phyloP scores from a whole-genome alignment of 2,797 vertebrate species.

The Rhyacichthys aspro region DNA sequence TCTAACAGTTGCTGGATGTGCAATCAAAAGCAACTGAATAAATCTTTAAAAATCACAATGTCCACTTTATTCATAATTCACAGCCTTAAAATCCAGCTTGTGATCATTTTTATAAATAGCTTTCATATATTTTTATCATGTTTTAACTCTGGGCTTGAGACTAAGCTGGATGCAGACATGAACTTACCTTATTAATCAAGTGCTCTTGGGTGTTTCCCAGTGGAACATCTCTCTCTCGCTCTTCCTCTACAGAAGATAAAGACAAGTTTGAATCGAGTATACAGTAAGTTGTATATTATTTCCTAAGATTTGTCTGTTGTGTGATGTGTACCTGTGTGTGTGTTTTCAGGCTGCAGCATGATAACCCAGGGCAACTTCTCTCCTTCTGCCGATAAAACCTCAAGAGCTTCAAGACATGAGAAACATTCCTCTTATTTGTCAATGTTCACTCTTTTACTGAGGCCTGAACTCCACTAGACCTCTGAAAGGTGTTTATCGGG shows the following conservation, averaged over 20 bases:
- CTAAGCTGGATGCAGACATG: not conserved
- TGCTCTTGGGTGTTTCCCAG: not conserved
- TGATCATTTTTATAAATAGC: no score
- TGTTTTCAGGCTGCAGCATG: constrained; percentile 54
- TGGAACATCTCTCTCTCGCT: not conserved
- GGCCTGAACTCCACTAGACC: no score
- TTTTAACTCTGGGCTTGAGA: not conserved
- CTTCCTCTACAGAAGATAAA: not conserved
- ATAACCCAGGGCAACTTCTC: constrained; percentile 63
- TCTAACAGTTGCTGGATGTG: constrained; percentile 16
- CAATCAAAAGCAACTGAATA: not conserved
- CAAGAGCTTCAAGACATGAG: constrained; percentile 46
- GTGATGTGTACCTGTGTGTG: constrained; percentile 30
- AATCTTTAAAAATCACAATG: no score
- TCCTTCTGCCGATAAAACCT: constrained; percentile 60
- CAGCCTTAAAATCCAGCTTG: no score
- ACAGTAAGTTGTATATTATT: no score
- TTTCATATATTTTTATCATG: no score
- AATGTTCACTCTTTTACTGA: no score
- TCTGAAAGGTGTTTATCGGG: no score
- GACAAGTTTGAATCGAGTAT: not conserved
- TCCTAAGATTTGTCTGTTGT: not conserved
- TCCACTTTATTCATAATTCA: not conserved
- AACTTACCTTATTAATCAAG: constrained; percentile 9
- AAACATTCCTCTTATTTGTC: not conserved